Evolutionary conservation across 2,113 vertebrate species (phyloP).

Genomic region (Megaceryle maxima): DNA sequence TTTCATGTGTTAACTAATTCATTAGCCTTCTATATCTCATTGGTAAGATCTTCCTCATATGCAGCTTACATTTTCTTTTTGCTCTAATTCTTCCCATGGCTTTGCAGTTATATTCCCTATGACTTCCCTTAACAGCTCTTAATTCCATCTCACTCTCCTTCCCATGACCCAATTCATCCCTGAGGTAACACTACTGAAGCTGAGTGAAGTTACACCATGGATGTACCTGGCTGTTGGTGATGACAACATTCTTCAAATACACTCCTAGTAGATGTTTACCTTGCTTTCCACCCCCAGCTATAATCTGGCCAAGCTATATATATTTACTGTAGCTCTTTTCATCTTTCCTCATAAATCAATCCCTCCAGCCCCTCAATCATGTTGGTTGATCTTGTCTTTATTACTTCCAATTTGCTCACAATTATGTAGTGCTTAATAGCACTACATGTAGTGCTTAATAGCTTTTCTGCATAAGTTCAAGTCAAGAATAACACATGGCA

Average conservation of each 20-base stretch:
- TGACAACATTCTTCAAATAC: not conserved
- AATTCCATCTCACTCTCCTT: not conserved
- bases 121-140: not conserved
- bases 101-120: not conserved
- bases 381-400: constrained; percentile 70
- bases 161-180: not conserved
- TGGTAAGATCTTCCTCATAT: not conserved
- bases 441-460: constrained; percentile 23
- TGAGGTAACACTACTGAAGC: not conserved
- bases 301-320: constrained; percentile 38
- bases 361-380: constrained; percentile 64
- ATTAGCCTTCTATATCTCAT: not conserved
- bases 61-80: not conserved
- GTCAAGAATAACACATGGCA: not conserved
- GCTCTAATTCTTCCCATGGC: not conserved
- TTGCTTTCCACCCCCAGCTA: not conserved
- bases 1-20: not conserved
- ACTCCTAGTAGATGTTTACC: not conserved
- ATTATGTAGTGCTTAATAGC: constrained; percentile 41
- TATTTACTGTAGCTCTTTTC: constrained; percentile 54
- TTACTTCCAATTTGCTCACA: constrained; percentile 70
- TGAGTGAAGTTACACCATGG: not conserved
- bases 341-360: constrained; percentile 70
- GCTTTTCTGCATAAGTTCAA: constrained; percentile 45
- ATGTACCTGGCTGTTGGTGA: not conserved